phyloP scores from a whole-genome alignment of 2,888 invertebrate genomes.

The Philereme vetulata region DNA sequence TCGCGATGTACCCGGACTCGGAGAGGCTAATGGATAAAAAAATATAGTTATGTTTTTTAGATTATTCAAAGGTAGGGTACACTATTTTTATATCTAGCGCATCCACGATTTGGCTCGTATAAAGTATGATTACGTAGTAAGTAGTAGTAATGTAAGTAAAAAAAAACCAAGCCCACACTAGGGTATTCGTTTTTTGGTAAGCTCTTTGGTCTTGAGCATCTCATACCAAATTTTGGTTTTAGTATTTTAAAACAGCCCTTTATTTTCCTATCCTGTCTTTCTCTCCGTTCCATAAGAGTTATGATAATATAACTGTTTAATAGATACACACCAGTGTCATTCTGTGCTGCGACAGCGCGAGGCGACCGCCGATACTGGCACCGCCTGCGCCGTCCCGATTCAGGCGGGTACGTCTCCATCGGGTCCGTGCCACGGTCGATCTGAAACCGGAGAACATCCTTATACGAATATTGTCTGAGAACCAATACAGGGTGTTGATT shows the following conservation, averaged over 20 bases:
- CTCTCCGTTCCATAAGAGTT: no score
- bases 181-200: no score
- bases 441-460: constrained; percentile 57
- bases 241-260: no score
- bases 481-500: not conserved
- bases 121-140: no score
- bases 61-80: constrained; percentile 12
- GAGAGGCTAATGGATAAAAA: constrained; percentile 42
- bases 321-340: constrained; percentile 47
- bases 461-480: not conserved
- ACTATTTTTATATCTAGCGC: no score
- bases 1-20: constrained; percentile 56
- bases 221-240: no score
- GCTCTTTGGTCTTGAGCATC: no score
- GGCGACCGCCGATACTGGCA: constrained; percentile 34
- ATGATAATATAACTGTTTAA: no score
- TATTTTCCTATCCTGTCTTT: no score
- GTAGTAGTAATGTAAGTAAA: no score
- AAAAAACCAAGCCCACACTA: no score
- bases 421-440: constrained; percentile 89
- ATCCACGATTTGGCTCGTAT: no score
- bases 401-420: constrained; percentile 83
- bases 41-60: not conserved
- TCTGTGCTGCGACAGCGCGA: constrained; percentile 37
- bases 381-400: constrained; percentile 25